A percentile compares a stretch with the other conserved stretches of the same genome.
Evolutionary conservation across 37 sponge, comb jelly and placozoan species (phyloP).

Genomic region (Aplysina aerophoba): DNA sequence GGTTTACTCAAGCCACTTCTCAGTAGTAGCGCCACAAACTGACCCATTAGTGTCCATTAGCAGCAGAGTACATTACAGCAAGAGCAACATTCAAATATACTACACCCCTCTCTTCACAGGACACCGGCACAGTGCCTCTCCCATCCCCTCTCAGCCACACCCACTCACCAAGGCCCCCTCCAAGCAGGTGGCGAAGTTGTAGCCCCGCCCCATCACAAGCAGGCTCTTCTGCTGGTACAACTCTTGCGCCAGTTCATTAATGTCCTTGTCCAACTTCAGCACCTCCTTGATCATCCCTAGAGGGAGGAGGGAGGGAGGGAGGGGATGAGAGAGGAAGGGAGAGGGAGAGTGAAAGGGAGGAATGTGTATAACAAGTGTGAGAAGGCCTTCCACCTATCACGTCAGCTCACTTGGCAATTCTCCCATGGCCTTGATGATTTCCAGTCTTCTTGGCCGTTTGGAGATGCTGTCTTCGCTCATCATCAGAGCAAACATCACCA

Average conservation of each 20-base stretch:
- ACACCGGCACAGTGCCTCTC: neutral
- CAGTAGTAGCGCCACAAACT: neutral
- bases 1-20: neutral
- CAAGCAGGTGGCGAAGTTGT: slow-evolving; percentile 97
- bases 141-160: neutral
- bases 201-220: slow-evolving; percentile 97
- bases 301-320: neutral
- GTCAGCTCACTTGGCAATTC: slow-evolving; percentile 77
- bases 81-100: too few relatives aligned
- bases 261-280: slow-evolving; percentile 74
- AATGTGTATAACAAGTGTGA: neutral
- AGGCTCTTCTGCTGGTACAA: slow-evolving; percentile 92
- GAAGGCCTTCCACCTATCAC: neutral
- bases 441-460: slow-evolving; percentile 77
- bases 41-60: neutral
- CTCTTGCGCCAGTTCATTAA: slow-evolving; percentile 75
- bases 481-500: slow-evolving; percentile 97
- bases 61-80: too few relatives aligned
- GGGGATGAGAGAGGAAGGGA: neutral
- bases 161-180: slow-evolving; percentile 96
- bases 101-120: too few relatives aligned
- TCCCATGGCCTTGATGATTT: slow-evolving; percentile 84
- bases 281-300: slow-evolving; percentile 84
- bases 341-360: neutral
- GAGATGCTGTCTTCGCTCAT: slow-evolving; percentile 94